A percentile compares a stretch with the other conserved stretches of the same genome.
These are phyloP conservation scores for Tenthredo amoena DNA, from an alignment of 2,888 invertebrate genomes.

Conservation along the genomic window DNA sequence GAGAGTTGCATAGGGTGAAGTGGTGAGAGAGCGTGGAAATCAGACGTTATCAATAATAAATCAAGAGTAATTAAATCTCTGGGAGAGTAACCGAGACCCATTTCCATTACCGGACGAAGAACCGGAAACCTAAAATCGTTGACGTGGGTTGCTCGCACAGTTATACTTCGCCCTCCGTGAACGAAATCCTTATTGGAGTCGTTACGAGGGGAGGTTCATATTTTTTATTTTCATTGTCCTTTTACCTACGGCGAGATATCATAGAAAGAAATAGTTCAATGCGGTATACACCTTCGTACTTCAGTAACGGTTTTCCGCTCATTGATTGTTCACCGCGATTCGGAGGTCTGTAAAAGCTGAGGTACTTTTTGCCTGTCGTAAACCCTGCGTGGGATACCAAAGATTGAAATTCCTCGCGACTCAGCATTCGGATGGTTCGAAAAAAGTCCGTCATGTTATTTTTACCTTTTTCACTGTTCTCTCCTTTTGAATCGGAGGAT, in stretches of 20 bases:
- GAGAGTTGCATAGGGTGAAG: neutral
- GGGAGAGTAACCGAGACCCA: neutral
- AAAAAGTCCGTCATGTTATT: neutral
- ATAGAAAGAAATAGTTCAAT: neutral
- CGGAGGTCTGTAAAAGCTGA: neutral
- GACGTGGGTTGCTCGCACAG: neutral
- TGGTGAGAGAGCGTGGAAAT: neutral
- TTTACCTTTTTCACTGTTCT: neutral
- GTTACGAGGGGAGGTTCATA: neutral
- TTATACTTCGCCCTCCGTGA: neutral
- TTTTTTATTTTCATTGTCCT: neutral
- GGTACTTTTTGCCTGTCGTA: neutral
- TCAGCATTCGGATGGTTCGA: neutral
- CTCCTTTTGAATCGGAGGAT: slow-evolving; percentile 1
- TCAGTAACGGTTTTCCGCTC: neutral
- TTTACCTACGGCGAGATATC: neutral
- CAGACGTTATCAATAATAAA: slow-evolving; percentile 39
- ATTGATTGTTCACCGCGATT: neutral
- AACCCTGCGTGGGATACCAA: neutral
- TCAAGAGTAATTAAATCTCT: slow-evolving; percentile 41
- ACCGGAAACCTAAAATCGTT: slow-evolving; percentile 10
- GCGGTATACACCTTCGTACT: neutral
- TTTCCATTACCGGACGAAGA: slow-evolving; percentile 16
- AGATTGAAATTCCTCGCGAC: slow-evolving; percentile 23
- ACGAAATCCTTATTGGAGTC: slow-evolving; percentile 3